Conservation (phyloP, 2,888 invertebrate genomes). For the Xestobium rufovillosum region DNA sequence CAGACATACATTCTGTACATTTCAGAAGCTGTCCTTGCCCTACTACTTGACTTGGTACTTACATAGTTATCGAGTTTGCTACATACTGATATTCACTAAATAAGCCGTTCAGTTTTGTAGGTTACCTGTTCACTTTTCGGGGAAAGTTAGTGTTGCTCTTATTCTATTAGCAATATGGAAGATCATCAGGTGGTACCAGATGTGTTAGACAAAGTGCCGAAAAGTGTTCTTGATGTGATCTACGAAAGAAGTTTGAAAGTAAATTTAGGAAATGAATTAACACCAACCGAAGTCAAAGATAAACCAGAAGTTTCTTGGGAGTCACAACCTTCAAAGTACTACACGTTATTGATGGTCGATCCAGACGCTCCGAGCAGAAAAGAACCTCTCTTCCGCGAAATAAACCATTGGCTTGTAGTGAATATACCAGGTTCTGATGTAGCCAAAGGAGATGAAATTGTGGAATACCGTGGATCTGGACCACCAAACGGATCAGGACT, state of each 20-base stretch:
- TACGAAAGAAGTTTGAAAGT: slow-evolving; percentile 47
- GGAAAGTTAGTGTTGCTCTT: no score
- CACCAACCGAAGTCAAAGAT: slow-evolving; percentile 65
- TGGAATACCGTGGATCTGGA: slow-evolving; percentile 58
- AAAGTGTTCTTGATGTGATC: slow-evolving; percentile 45
- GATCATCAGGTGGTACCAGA: slow-evolving; percentile 40
- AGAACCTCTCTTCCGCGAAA: slow-evolving; percentile 61
- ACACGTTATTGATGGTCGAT: slow-evolving; percentile 59
- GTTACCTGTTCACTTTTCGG: no score
- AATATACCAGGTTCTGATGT: slow-evolving; percentile 63
- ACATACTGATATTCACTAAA: no score
- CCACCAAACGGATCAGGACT: slow-evolving; percentile 67
- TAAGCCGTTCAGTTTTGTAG: no score
- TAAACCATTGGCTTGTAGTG: slow-evolving; percentile 71
- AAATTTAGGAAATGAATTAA: slow-evolving; percentile 58
- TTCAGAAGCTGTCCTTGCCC: no score
- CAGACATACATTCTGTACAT: no score
- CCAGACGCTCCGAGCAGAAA: slow-evolving; percentile 70
- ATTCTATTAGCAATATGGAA: no score
- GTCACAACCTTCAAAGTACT: slow-evolving; percentile 51
- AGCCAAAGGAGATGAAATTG: slow-evolving; percentile 54
- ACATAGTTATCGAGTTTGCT: no score
- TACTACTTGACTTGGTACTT: no score
- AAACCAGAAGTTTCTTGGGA: slow-evolving; percentile 60
- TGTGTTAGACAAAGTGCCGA: slow-evolving; percentile 55